A percentile compares a stretch with the other conserved stretches of the same genome.
These are phyloP conservation scores for Drosophila takahashii DNA, from an alignment of 1,140 invertebrate genomes.

Conservation along the genomic window DNA sequence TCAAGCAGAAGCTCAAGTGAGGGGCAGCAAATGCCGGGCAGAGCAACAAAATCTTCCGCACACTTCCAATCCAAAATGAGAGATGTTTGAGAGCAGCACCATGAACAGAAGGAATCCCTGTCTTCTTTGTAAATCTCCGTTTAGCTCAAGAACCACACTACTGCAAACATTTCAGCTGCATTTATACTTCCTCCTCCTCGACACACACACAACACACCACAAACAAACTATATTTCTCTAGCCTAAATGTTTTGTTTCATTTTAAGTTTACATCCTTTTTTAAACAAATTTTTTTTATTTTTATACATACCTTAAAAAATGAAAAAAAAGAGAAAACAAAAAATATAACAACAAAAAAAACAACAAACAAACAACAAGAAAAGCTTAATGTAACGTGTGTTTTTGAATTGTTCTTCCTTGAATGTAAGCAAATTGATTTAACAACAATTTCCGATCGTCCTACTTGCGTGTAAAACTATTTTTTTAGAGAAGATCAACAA, in stretches of 20 bases:
- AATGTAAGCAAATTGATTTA: conserved; percentile 29
- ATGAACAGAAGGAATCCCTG: conserved; percentile 33
- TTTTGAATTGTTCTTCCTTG: conserved; percentile 32
- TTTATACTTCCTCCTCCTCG: conserved; percentile 58
- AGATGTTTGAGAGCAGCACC: conserved; percentile 32
- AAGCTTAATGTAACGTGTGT: conserved; percentile 24
- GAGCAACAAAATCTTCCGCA: conserved; percentile 69
- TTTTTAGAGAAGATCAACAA: conserved; percentile 49
- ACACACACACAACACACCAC: conserved; percentile 15
- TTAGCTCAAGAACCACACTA: conserved; percentile 26
- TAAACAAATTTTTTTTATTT: conserved; percentile 73
- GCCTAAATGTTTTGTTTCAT: conserved; percentile 64
- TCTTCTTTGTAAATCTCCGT: conserved; percentile 37
- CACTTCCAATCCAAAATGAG: conserved; percentile 47
- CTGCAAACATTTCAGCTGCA: conserved; percentile 56
- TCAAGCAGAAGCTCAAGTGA: conserved; percentile 77
- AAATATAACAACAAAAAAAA: conserved; percentile 9
- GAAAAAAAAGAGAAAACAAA: background rate
- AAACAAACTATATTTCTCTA: conserved; percentile 37
- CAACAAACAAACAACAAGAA: background rate
- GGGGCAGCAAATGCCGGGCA: background rate
- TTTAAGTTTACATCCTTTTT: conserved; percentile 60
- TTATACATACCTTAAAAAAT: conserved; percentile 57
- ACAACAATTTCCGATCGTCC: conserved; percentile 63
- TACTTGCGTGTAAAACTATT: conserved; percentile 66